A percentile compares a stretch with the other conserved stretches of the same genome.
These are phyloP conservation scores for Tachypleus tridentatus DNA, from an alignment of 1,140 invertebrate genomes.

Conservation along the genomic window DNA sequence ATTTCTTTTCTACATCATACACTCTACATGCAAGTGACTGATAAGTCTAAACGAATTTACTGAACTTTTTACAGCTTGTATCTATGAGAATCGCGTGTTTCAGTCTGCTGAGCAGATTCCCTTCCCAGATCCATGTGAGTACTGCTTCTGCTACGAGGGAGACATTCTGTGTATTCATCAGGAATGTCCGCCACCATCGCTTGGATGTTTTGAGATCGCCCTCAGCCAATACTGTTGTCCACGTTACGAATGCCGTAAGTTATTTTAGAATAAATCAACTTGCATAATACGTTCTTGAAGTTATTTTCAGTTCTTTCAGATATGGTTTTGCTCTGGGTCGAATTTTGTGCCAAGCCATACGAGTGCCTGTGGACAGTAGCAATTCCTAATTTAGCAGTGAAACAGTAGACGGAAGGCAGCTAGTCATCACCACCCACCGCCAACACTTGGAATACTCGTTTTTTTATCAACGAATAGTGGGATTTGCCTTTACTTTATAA, in stretches of 20 bases:
- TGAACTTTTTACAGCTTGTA: conserved; percentile 46
- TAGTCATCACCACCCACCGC: too few relatives aligned
- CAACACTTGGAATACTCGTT: too few relatives aligned
- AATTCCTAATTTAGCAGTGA: too few relatives aligned
- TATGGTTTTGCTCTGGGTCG: neutral
- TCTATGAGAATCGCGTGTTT: conserved; percentile 81
- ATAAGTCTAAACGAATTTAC: too few relatives aligned
- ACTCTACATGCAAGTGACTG: too few relatives aligned
- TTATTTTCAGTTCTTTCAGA: neutral
- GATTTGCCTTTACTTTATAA: too few relatives aligned
- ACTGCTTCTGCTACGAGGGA: conserved; percentile 93
- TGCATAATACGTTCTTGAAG: neutral
- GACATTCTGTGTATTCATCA: conserved; percentile 92
- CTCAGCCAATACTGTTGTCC: conserved; percentile 90
- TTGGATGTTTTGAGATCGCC: conserved; percentile 75
- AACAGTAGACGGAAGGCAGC: too few relatives aligned
- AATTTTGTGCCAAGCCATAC: neutral
- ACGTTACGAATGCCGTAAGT: conserved; percentile 67
- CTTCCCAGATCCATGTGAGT: conserved; percentile 83
- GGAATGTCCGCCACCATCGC: conserved; percentile 83
- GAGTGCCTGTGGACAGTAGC: neutral
- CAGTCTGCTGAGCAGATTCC: conserved; percentile 90
- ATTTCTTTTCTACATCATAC: too few relatives aligned
- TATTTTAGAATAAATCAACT: neutral
- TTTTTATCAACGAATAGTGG: too few relatives aligned